Conservation (phyloP, 2,888 invertebrate genomes). For the Pyrochroa serraticornis region DNA sequence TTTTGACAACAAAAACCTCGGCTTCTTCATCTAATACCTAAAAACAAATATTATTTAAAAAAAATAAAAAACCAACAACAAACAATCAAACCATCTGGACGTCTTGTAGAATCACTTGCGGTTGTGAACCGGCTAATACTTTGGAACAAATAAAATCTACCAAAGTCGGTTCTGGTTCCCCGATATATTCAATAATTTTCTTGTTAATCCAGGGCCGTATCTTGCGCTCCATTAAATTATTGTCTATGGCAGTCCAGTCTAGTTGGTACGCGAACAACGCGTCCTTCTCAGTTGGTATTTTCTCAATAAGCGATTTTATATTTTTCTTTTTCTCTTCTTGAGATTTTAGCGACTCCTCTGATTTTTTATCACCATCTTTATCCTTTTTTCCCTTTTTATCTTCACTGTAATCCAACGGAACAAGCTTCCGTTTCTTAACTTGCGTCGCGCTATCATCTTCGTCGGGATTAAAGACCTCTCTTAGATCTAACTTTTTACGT, state of each 20-base stretch:
- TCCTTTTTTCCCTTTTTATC: constrained; percentile 60
- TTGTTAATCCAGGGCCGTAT: constrained; percentile 99
- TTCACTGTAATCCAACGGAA: constrained; percentile 73
- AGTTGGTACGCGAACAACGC: constrained; percentile 94
- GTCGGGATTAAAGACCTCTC: constrained; percentile 86
- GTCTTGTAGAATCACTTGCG: constrained; percentile 95
- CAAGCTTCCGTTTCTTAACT: constrained; percentile 77
- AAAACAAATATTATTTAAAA: constrained; percentile 37
- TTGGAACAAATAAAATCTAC: constrained; percentile 99
- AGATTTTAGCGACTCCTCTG: constrained; percentile 68
- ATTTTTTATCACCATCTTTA: constrained; percentile 57
- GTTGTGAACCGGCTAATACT: constrained; percentile 90
- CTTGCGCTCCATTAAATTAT: constrained; percentile 87
- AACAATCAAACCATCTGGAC: constrained; percentile 86
- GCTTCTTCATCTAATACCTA: constrained; percentile 99
- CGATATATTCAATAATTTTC: constrained; percentile 99
- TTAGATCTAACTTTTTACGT: constrained; percentile 76
- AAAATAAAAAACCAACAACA: neutral
- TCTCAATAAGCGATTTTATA: constrained; percentile 96
- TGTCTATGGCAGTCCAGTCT: constrained; percentile 83
- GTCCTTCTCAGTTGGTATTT: constrained; percentile 97
- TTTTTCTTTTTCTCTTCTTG: constrained; percentile 96
- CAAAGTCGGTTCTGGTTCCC: constrained; percentile 96
- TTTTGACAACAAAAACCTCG: constrained; percentile 99
- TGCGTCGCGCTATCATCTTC: constrained; percentile 69